Evolutionary conservation across 2,113 vertebrate genomes (phyloP), one percentile per base, ranked within the genome.

Genomic region (Phaethon lepturus): DNA sequence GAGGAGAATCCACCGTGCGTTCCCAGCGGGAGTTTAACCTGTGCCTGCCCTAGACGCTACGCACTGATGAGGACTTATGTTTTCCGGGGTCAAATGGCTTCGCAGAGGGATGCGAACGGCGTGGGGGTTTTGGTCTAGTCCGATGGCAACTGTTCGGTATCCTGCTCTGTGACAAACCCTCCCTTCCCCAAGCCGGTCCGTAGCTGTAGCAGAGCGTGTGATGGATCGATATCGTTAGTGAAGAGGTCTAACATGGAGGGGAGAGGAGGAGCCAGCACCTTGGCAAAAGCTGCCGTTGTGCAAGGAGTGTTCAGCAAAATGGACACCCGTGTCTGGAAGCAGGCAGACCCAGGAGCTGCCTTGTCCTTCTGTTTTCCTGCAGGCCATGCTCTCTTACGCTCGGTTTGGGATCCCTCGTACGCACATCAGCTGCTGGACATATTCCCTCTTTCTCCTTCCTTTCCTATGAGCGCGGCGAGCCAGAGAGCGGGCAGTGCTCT

Each of bases 211-310:
- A 28, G 44, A 6, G 13, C 2, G 29, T 25, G 42, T 50, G 63
- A 40, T 40, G 77, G 86, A 63, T 80, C 53, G 2, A 55, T 31
- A 33, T 49, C 28, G 1, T 58, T 60, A 84, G 79, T 24, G 79
- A 45, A 38, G 77, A 64, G 90, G 81, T 29, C 66, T 89, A 44
- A 80, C 83, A 90, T 33, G 90, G 89, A 96, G 95, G 55, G 73
- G 83, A 84, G 86, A 92, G 93, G 92, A 94, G 91, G 90, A 95
- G 82, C 78, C 88, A 90, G 40, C 16, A 4, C 77, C 71, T 31
- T 86, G 50, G 91, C 76, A 45, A 38, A 23, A 42, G 77, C 75
- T 49, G 33, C 91, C 14, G 6, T 31, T 92, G 64, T 81, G 66
- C 62, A 31, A 42, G 64, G 75, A 55, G 2, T 2, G 38, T 12